These are phyloP conservation scores for Goniozus legneri DNA, from an alignment of 1,140 invertebrate species.

Conservation along the genomic window DNA sequence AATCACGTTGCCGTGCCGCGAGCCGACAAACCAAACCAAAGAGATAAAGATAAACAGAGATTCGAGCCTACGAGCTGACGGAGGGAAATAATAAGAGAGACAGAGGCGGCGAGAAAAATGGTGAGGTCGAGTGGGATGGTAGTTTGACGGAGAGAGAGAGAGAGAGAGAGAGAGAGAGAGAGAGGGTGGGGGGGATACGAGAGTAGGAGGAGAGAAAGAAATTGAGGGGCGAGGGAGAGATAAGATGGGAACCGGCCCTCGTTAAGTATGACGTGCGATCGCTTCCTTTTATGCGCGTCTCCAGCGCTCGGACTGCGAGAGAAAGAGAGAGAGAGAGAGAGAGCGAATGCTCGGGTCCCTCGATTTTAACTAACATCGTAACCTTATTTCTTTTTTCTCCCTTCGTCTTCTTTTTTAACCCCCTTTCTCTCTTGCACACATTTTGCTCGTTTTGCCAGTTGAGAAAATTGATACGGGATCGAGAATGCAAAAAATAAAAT, in stretches of 20 bases:
- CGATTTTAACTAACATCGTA: too few species aligned
- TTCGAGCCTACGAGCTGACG: slow-evolving; percentile 48
- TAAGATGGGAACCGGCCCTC: slow-evolving; percentile 42
- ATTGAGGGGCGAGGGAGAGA: too few species aligned
- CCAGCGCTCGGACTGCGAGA: too few species aligned
- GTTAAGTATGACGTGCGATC: slow-evolving; percentile 53
- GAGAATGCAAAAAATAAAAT: too few species aligned
- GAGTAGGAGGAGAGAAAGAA: slow-evolving; percentile 4
- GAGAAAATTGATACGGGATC: too few species aligned
- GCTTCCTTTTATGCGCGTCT: slow-evolving; percentile 38
- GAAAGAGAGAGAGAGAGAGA: too few species aligned
- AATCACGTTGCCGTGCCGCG: slow-evolving; percentile 52
- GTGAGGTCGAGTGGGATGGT: too few species aligned
- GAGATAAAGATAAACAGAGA: slow-evolving; percentile 57
- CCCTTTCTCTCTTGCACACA: slow-evolving; percentile 15
- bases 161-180: slow-evolving; percentile 12
- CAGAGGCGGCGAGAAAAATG: slow-evolving; percentile 7
- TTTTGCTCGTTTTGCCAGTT: slow-evolving; percentile 1
- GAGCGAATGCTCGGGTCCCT: too few species aligned
- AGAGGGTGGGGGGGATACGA: neutral
- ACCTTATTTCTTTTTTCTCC: slow-evolving; percentile 15
- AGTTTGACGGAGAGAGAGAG: slow-evolving; percentile 14
- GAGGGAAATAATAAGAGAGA: slow-evolving; percentile 11
- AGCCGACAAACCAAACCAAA: slow-evolving; percentile 55
- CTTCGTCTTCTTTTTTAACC: slow-evolving; percentile 11